Base-by-base conservation (phyloP, 2,888 invertebrate genomes). In the Hololepta plana region DNA sequence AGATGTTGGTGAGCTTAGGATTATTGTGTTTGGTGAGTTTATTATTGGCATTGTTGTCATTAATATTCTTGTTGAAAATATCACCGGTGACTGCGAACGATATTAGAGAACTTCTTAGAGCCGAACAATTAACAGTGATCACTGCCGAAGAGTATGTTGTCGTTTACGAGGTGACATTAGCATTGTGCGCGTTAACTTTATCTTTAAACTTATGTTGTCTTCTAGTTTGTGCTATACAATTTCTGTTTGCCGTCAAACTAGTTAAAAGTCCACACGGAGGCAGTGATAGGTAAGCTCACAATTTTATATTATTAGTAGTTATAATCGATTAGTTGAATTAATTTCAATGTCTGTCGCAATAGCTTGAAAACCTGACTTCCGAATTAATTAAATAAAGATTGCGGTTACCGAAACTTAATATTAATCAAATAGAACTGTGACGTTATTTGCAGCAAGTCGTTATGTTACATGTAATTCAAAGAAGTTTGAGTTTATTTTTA, bases 161-260 rank as follows among this genome's bases (percentile, higher is more conserved):
- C 41, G 82, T 90, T 35, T 81, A 84, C 53, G 88, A 90, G 63
- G 88, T 88, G 47, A 87, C 87, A 26, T 63, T 88, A 49, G 87
- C 87, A 15, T 62, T 90, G 46, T 81, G 85, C 50, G 84, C 87
- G 32, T 65, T 90, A 46, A 85, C 88, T 35, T 61, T 90, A 27
- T 82, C 84, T 15, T 59, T 90, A 38, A 82, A 90, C 59, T 64
- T 90, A 34, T 87, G 85, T 62, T 90, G 90, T 52, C 64, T 90
- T 33, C 68, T 90, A 41, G 85, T 90, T 45, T 90, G 90, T 64
- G 80, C 87, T 42, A 82, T 88, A 48, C 90, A 91, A 63, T 88
- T 87, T 60, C 68, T 88, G 48, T 88, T 90, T 52, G 84, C 88
- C 24, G 82, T 90, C 39, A 88, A 88, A 60, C 66, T 91, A 53